These are phyloP conservation scores for Crotalus viridis DNA, from an alignment of 2,113 vertebrate species.

Conservation along the genomic window DNA sequence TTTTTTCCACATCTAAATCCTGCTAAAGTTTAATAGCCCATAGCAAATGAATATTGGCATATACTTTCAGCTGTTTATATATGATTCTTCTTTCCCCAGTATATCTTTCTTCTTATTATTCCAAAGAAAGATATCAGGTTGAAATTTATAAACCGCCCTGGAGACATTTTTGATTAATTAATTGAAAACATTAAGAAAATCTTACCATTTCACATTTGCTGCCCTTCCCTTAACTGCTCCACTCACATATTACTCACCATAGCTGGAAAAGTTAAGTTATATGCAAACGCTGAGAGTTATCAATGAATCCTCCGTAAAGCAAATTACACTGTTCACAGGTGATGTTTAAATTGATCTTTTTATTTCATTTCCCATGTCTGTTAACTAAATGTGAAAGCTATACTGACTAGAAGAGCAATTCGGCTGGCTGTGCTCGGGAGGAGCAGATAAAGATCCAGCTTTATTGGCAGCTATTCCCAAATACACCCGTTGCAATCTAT, in stretches of 20 bases:
- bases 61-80: not conserved
- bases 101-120: not conserved
- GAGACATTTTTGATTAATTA: not conserved
- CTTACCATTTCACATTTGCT: not conserved
- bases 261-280: not conserved
- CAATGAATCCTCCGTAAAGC: not conserved
- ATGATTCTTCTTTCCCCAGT: not conserved
- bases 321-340: not conserved
- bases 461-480: not conserved
- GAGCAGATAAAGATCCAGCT: not conserved
- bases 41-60: not conserved
- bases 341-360: not conserved
- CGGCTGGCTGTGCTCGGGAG: not conserved
- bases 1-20: not conserved
- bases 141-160: not conserved
- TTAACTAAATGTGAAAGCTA: not conserved
- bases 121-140: not conserved
- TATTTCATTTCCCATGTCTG: not conserved
- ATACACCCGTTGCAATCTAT: not conserved
- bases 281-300: not conserved
- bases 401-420: not conserved
- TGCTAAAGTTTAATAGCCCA: not conserved
- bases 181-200: not conserved
- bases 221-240: not conserved
- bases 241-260: not conserved